A percentile compares a stretch with the other conserved stretches of the same genome.
phyloP scores from a whole-genome alignment of 2,113 vertebrate species.

The Hipposideros armiger region DNA sequence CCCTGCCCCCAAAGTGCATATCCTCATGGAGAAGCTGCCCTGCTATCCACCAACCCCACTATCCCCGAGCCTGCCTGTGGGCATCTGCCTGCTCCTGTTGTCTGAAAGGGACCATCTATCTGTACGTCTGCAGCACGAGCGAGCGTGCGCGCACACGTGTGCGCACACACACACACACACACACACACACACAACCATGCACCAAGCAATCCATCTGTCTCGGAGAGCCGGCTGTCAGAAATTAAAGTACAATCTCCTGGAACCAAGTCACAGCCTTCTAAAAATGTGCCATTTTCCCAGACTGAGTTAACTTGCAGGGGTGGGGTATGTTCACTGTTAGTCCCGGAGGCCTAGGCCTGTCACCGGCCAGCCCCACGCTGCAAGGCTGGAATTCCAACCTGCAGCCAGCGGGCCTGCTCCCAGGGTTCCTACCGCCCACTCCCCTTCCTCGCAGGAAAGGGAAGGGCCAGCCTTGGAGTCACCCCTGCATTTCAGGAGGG shows the following conservation, averaged over 20 bases:
- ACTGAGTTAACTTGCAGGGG: slow-evolving; percentile 70
- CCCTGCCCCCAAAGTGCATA: not conserved
- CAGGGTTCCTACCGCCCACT: slow-evolving; percentile 40
- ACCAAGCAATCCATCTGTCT: slow-evolving; percentile 78
- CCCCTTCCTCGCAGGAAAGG: slow-evolving; percentile 84
- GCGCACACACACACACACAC: not conserved
- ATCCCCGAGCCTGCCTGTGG: not conserved
- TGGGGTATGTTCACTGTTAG: slow-evolving; percentile 42
- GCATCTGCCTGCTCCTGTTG: not conserved
- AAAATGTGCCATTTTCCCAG: slow-evolving; percentile 77
- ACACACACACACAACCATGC: not conserved
- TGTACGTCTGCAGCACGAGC: not conserved
- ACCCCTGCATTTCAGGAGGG: slow-evolving; percentile 89
- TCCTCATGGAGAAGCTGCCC: not conserved
- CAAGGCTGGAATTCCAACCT: slow-evolving; percentile 71
- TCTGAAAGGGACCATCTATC: not conserved
- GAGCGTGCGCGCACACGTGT: accelerated
- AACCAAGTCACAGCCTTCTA: slow-evolving; percentile 72
- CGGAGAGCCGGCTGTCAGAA: slow-evolving; percentile 79
- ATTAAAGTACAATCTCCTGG: slow-evolving; percentile 80
- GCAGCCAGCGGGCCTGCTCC: slow-evolving; percentile 53
- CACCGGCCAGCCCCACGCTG: slow-evolving; percentile 4
- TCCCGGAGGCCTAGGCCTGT: not conserved
- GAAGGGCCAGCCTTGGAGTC: slow-evolving; percentile 91
- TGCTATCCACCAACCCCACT: accelerated